Evolutionary conservation across 2,888 invertebrate genomes (phyloP).

Genomic region (Leuctra nigra): DNA sequence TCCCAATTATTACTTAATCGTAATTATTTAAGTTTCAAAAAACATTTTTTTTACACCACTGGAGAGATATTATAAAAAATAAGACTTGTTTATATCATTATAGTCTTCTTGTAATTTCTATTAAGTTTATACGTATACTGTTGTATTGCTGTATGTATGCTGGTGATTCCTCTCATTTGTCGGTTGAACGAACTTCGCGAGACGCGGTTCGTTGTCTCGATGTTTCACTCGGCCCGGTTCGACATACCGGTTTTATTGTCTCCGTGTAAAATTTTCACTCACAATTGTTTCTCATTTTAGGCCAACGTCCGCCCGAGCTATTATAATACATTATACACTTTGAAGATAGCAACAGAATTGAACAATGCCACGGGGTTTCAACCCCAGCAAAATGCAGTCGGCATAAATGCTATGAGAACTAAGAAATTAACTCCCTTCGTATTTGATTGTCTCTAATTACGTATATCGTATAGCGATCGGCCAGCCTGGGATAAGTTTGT

Average conservation of each 20-base stretch:
- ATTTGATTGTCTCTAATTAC: conserved; percentile 28
- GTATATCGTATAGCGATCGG: conserved; percentile 26
- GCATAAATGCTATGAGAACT: conserved; percentile 2
- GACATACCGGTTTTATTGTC: conserved; percentile 16
- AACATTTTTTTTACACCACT: conserved; percentile 20
- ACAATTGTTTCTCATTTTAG: conserved; percentile 7
- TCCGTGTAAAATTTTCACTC: conserved; percentile 16
- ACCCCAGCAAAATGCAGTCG: conserved; percentile 10
- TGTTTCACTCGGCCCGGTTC: not conserved
- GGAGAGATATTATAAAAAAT: conserved; percentile 27
- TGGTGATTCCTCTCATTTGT: not conserved
- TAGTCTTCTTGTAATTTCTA: conserved; percentile 20
- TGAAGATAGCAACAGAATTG: conserved; percentile 11
- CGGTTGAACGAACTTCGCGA: not conserved
- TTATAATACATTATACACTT: conserved; percentile 15
- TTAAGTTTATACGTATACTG: conserved; percentile 27
- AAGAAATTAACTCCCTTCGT: not conserved
- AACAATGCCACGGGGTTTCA: conserved; percentile 2
- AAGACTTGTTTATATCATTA: conserved; percentile 22
- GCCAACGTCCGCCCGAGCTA: conserved; percentile 17
- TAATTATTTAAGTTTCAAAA: conserved; percentile 19
- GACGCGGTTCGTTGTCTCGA: conserved; percentile 20
- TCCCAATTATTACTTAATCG: conserved; percentile 10
- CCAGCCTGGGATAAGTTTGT: too few species aligned
- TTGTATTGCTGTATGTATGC: conserved; percentile 25